phyloP scores from a whole-genome alignment of 2,113 vertebrate species.

The Neogobius melanostomus region DNA sequence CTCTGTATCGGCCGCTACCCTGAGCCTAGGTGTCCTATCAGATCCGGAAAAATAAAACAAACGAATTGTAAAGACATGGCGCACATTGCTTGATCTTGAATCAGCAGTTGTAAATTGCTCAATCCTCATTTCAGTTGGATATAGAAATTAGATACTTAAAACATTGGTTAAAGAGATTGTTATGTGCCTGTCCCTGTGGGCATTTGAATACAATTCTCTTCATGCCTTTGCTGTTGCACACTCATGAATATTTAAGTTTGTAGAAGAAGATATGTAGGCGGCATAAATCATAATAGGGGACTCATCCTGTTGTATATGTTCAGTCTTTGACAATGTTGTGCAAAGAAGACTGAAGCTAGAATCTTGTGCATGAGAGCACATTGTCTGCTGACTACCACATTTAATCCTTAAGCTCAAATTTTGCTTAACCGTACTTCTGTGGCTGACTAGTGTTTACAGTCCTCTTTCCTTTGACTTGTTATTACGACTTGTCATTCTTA shows the following conservation, averaged over 20 bases:
- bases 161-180: no score
- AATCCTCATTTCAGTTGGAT: background rate
- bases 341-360: background rate
- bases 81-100: no score
- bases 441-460: background rate
- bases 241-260: conserved; percentile 54
- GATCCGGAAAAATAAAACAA: no score
- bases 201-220: conserved; percentile 23
- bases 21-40: no score
- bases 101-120: background rate
- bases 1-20: no score
- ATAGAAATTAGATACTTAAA: conserved; percentile 11
- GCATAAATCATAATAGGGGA: conserved; percentile 13
- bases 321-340: conserved; percentile 5
- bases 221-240: conserved; percentile 1
- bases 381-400: conserved; percentile 17
- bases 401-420: background rate
- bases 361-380: background rate
- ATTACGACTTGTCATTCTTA: conserved; percentile 1
- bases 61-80: no score
- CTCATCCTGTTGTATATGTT: conserved; percentile 17
- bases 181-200: conserved; percentile 19
- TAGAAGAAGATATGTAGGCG: conserved; percentile 32
- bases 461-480: conserved; percentile 4
- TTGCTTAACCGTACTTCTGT: conserved; percentile 10